Base-by-base conservation (phyloP, 2,888 invertebrate genomes). In the Dasysyrphus albostriatus region DNA sequence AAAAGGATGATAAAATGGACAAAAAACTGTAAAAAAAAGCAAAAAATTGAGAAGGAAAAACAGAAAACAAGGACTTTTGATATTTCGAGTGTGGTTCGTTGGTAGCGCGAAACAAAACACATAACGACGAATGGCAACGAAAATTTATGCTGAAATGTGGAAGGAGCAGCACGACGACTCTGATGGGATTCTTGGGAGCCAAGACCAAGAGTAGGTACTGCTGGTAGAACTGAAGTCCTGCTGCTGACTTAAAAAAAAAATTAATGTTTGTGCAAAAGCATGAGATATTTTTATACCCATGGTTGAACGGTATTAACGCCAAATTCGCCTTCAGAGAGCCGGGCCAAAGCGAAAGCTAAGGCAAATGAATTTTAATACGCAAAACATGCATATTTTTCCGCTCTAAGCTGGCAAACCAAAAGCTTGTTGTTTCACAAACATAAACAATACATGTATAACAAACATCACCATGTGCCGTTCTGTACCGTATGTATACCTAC, bases 31-130 rank as follows among this genome's bases (percentile, higher is more conserved):
- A 24, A 12, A 12, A 2, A 47, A 51, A 29, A 61, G 12, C n/a
- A 63, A 59, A 42, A 39, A 61, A 29, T 63, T 42, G 5, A 47
- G 6, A n/a, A 16, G 2, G 5, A 49, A 49, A 47, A 69, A 44
- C 63, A 51, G 74, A 72, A 85, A 87, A 78, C 78, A 78, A 82
- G 85, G 85, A 87, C 85, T 87, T 87, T 87, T 82, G 78, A 78
- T 87, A 83, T 82, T 87, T 82, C 63, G 58, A 82, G 78, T 82
- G 85, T 39, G 74, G 77, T 77, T 61, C 29, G 72, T 54, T 84
- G 29, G 34, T 58, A 14, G 51, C 74, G 82, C 77, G 82, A 69
- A 78, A 87, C 73, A 69, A 63, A 78, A 54, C n/a, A 87, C 74
- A 70, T 56, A 59, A 34, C 58, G 72, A 84, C 59, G 69, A n/a